Conservation (phyloP, 2,797 vertebrate genomes). For the Phoebastria nigripes region DNA sequence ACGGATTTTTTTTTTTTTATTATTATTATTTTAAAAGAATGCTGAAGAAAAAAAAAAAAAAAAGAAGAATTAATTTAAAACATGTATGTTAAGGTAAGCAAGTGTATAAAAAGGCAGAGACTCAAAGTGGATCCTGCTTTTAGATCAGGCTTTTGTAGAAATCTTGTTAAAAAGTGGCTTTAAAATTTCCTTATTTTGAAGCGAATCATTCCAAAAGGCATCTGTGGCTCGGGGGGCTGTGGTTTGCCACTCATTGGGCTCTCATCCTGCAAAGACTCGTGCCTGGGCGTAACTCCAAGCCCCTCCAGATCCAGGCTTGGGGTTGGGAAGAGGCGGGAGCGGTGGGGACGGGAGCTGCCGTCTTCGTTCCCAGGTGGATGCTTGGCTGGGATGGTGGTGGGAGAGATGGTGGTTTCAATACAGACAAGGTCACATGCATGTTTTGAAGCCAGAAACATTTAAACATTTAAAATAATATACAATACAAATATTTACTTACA, state of each 20-base stretch:
- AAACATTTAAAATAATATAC: slow-evolving; percentile 83
- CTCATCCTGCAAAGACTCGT: background rate
- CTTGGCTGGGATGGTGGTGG: background rate
- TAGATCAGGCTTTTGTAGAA: background rate
- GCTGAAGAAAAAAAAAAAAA: background rate
- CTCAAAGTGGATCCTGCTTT: background rate
- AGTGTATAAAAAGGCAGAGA: slow-evolving; percentile 15
- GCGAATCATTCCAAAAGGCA: background rate
- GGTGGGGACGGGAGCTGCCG: background rate
- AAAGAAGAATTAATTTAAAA: slow-evolving; percentile 66
- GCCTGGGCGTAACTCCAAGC: background rate
- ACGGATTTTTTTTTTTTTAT: background rate
- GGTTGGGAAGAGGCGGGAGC: background rate
- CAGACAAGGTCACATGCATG: slow-evolving; percentile 80
- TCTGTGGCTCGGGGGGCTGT: background rate
- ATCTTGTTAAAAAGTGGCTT: background rate
- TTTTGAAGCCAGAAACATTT: slow-evolving; percentile 85
- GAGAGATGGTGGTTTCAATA: background rate
- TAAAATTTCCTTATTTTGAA: background rate
- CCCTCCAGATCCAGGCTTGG: background rate
- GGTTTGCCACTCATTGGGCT: background rate
- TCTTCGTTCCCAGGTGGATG: background rate
- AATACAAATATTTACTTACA: slow-evolving; percentile 92
- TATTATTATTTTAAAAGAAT: background rate
- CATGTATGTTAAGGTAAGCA: background rate